These are phyloP conservation scores for Limenitis arthemis DNA, from an alignment of 2,888 invertebrate genomes.

Conservation along the genomic window DNA sequence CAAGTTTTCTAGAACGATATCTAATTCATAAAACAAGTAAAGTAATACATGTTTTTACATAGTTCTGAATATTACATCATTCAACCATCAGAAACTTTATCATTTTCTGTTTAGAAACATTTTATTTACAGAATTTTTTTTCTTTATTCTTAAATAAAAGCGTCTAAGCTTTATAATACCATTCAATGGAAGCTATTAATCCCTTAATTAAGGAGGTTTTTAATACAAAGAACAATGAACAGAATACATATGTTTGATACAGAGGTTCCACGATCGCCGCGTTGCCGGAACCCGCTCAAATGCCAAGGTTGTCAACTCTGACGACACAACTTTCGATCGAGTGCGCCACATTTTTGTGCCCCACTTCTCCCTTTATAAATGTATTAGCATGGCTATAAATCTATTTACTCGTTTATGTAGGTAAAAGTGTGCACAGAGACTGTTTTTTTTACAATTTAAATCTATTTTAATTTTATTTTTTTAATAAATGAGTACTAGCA, in stretches of 20 bases:
- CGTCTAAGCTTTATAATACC: background rate
- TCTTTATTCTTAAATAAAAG: background rate
- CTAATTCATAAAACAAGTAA: no score
- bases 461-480: no score
- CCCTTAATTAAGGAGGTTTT: no score
- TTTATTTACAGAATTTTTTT: background rate
- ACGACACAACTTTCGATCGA: conserved; percentile 69
- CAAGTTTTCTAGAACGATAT: background rate
- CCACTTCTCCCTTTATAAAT: conserved; percentile 37
- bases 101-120: no score
- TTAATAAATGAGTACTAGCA: no score
- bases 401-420: conserved; percentile 2
- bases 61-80: no score
- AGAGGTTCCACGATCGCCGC: conserved; percentile 42
- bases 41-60: no score
- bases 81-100: no score
- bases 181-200: no score
- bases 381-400: conserved; percentile 15
- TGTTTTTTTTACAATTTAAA: no score
- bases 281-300: conserved; percentile 65
- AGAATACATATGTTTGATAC: conserved; percentile 27
- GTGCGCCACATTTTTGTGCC: conserved; percentile 66
- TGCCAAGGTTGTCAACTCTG: conserved; percentile 71
- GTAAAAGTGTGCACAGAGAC: background rate
- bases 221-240: background rate